Evolutionary conservation across 2,888 invertebrate species (phyloP), one percentile per base, ranked within the genome.

Genomic region (Argyresthia goedartella): DNA sequence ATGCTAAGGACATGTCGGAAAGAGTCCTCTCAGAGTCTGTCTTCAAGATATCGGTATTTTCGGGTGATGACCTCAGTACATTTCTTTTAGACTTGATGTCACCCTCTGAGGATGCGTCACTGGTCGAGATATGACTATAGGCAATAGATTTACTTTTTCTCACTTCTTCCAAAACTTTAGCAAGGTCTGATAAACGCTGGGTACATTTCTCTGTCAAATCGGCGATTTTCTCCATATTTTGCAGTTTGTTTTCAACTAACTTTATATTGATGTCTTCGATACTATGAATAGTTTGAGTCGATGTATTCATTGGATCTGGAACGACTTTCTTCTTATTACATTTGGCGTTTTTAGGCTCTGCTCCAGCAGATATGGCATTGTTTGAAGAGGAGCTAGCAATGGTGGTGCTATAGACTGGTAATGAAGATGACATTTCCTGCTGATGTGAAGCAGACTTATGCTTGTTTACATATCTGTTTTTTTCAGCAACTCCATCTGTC

Each of bases 151-250:
- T 87, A 60, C 80, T 84, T 64, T 68, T 78, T 55, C 87, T 73
- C 1, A 87, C 87, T 73, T 86, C 79, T 57, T 87, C 81, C 49
- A 87, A 63, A 44, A 86, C 82, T 65, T 79, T 81, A 4, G 85
- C 82, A 25, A 87, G 72, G 60, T 78, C 79, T 8, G 81, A 82
- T 45, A 87, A 67, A n/a, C 85, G 69, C 61, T 79, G 72, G 6
- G 84, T 82, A 59, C 86, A 87, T 64, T 80, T 81, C 61, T 86
- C 84, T 7, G 86, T 86, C 25, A 85, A 66, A 57, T 81, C 77
- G 13, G 86, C 85, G 50, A 86, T 84, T 69, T 84, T 85, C 60
- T 85, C 85, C 77, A 85, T 86, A 57, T 85, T 85, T 57, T 84
- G 76, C 49, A 84, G 67, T 68, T 85, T 84, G 49, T 76, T 71